Conservation (phyloP, 2,113 vertebrate genomes). For the Tetrao urogallus region DNA sequence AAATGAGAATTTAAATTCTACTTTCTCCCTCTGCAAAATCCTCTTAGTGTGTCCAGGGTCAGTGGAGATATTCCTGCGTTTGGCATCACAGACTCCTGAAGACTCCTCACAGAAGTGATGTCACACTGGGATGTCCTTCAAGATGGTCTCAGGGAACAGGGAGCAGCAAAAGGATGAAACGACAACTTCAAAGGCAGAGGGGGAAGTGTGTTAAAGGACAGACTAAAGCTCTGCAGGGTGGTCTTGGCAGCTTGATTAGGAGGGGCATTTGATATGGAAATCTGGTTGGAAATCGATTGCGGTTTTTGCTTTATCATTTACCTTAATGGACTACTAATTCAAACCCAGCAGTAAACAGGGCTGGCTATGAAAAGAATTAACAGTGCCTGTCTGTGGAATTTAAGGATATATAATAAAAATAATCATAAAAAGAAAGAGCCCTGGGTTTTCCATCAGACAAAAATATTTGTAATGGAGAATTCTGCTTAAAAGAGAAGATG, state of each 20-base stretch:
- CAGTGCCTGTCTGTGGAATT: conserved; percentile 52
- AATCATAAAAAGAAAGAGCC: conserved; percentile 55
- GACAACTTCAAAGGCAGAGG: not conserved
- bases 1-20: conserved; percentile 36
- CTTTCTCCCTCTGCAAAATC: conserved; percentile 8
- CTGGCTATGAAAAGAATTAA: conserved; percentile 50
- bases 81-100: not conserved
- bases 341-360: conserved; percentile 41
- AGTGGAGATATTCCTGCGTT: not conserved
- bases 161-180: conserved; percentile 1
- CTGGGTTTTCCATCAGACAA: conserved; percentile 46
- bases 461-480: conserved; percentile 55
- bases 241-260: conserved; percentile 35
- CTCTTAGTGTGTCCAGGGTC: not conserved
- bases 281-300: conserved; percentile 7
- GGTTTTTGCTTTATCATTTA: conserved; percentile 65
- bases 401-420: conserved; percentile 57
- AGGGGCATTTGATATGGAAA: conserved; percentile 36
- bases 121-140: not conserved
- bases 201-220: not conserved
- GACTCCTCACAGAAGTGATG: not conserved
- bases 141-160: not conserved
- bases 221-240: not conserved
- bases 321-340: conserved; percentile 58
- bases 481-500: conserved; percentile 1